Conservation (phyloP, 2,113 vertebrate genomes). For the Enhydra lutris region DNA sequence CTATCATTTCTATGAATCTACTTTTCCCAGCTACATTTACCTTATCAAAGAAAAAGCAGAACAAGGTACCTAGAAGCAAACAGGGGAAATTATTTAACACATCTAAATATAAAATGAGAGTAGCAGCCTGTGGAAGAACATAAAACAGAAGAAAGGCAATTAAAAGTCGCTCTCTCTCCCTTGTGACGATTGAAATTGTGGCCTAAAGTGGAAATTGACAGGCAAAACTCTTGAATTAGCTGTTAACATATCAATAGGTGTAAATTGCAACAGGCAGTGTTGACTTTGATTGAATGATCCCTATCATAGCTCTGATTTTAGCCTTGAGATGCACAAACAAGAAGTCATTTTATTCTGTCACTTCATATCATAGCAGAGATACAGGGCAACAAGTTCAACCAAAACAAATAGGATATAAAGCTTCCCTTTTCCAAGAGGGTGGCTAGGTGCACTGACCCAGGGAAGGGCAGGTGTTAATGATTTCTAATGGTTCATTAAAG, state of each 20-base stretch:
- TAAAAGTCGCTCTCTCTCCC: neutral
- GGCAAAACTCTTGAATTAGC: neutral
- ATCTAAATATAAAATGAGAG: neutral
- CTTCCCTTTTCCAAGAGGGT: neutral
- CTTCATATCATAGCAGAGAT: neutral
- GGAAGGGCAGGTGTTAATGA: constrained; percentile 34
- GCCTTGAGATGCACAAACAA: neutral
- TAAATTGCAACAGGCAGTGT: neutral
- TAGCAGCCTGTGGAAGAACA: neutral
- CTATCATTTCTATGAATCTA: neutral
- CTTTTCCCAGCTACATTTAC: neutral
- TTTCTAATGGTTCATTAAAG: constrained; percentile 42
- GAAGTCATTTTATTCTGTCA: constrained; percentile 40
- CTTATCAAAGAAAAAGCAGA: neutral
- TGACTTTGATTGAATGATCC: constrained; percentile 40
- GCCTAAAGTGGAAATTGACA: neutral
- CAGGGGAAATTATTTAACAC: neutral
- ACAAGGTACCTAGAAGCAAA: neutral
- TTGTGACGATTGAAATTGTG: neutral
- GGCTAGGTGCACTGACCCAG: neutral
- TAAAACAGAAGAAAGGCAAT: neutral
- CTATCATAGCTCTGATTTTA: neutral
- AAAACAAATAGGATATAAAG: constrained; percentile 34
- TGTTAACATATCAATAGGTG: constrained; percentile 44
- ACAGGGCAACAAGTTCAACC: constrained; percentile 14